These are phyloP conservation scores for Pyralis farinalis DNA, from an alignment of 2,888 invertebrate species.

Conservation along the genomic window DNA sequence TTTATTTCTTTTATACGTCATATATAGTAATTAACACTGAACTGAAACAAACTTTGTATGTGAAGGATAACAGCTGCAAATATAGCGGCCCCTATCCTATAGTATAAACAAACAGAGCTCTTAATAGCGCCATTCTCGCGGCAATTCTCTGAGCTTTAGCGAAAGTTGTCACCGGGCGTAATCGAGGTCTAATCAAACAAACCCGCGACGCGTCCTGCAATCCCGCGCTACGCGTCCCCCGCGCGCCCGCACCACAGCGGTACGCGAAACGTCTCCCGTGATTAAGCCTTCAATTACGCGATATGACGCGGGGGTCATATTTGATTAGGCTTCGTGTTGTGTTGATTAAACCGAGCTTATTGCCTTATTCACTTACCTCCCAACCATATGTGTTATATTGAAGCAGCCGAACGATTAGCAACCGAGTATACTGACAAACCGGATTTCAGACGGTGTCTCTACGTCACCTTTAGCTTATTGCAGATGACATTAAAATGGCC, in stretches of 20 bases:
- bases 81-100: constrained; percentile 10
- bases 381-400: constrained; percentile 40
- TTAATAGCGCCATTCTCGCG: constrained; percentile 23
- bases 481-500: constrained; percentile 52
- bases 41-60: neutral
- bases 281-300: constrained; percentile 77
- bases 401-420: constrained; percentile 36
- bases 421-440: constrained; percentile 39
- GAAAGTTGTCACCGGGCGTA: constrained; percentile 49
- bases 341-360: constrained; percentile 78
- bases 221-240: constrained; percentile 24
- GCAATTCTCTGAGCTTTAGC: constrained; percentile 20
- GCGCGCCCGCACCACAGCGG: constrained; percentile 30
- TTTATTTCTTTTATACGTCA: too few species aligned
- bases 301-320: constrained; percentile 77
- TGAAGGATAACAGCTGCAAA: constrained; percentile 3
- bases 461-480: constrained; percentile 35
- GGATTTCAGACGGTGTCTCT: constrained; percentile 39
- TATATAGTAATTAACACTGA: too few species aligned
- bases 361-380: constrained; percentile 69
- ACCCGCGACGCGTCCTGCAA: constrained; percentile 33
- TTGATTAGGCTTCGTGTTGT: constrained; percentile 77
- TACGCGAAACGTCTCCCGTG: constrained; percentile 65
- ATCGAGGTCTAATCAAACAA: constrained; percentile 66
- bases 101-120: constrained; percentile 13